phyloP scores from a whole-genome alignment of 2,797 vertebrate species.

The Crax fasciolata region DNA sequence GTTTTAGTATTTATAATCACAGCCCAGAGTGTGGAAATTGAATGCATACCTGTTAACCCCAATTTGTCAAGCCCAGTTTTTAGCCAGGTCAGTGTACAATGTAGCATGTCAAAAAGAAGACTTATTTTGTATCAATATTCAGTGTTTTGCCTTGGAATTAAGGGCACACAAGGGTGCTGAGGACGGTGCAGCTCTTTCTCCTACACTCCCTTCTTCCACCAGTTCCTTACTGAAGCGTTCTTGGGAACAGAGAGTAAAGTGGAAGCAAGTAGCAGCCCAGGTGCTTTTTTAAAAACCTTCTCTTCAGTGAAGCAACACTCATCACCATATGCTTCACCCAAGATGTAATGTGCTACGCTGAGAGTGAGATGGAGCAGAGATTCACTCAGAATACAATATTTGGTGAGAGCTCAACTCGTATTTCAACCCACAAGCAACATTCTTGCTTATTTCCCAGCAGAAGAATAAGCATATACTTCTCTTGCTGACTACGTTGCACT shows the following conservation, averaged over 20 bases:
- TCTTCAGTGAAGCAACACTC: background rate
- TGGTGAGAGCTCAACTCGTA: background rate
- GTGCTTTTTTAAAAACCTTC: background rate
- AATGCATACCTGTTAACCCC: background rate
- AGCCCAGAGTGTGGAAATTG: background rate
- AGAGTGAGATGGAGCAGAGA: background rate
- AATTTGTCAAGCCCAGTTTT: background rate
- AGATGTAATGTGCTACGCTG: background rate
- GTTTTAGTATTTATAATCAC: background rate
- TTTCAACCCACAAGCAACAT: background rate
- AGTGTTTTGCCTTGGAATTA: background rate
- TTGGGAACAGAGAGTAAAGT: background rate
- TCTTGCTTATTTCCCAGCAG: background rate
- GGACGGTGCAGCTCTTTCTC: background rate
- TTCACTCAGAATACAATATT: rapidly evolving
- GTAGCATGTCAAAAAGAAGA: background rate
- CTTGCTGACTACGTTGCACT: background rate
- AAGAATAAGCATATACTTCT: background rate
- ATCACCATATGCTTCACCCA: background rate
- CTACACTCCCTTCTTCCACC: background rate
- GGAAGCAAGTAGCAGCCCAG: background rate
- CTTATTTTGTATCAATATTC: background rate
- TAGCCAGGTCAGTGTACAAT: background rate
- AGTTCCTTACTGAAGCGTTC: background rate
- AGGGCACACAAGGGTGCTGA: no score